phyloP scores from a whole-genome alignment of 1,140 invertebrate species.

The Nylanderia fulva region DNA sequence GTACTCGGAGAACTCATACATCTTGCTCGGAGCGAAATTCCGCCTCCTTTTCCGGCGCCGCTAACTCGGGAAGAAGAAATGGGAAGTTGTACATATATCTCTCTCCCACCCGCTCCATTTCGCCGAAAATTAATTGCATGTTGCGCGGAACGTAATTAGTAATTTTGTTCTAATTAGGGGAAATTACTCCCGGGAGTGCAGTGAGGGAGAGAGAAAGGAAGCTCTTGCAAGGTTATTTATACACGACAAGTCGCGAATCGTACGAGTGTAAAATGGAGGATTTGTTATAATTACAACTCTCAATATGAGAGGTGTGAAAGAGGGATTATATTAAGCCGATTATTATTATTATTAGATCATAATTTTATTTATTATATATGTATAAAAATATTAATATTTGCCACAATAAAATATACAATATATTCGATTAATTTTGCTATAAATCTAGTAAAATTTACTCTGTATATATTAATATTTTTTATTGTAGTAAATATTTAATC shows the following conservation, averaged over 20 bases:
- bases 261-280: conserved; percentile 30
- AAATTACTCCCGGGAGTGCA: conserved; percentile 47
- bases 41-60: conserved; percentile 41
- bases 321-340: conserved; percentile 28
- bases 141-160: conserved; percentile 67
- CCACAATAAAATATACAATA: too few species aligned
- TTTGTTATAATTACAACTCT: conserved; percentile 49
- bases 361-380: too few species aligned
- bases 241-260: conserved; percentile 4
- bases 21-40: conserved; percentile 55
- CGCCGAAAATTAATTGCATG: conserved; percentile 66
- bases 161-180: conserved; percentile 72
- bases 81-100: conserved; percentile 54
- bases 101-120: conserved; percentile 18
- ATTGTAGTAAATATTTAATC: too few species aligned
- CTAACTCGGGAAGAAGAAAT: conserved; percentile 52
- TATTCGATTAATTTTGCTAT: too few species aligned
- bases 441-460: too few species aligned
- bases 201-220: background rate
- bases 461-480: too few species aligned
- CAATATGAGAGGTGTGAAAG: conserved; percentile 9
- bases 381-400: too few species aligned
- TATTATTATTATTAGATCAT: background rate
- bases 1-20: conserved; percentile 50
- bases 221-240: conserved; percentile 33